Percentiles rank a stretch among this genome's conserved stretches.
Evolutionary conservation across 2,888 invertebrate species (phyloP).

Genomic region (Parnassius smintheus): DNA sequence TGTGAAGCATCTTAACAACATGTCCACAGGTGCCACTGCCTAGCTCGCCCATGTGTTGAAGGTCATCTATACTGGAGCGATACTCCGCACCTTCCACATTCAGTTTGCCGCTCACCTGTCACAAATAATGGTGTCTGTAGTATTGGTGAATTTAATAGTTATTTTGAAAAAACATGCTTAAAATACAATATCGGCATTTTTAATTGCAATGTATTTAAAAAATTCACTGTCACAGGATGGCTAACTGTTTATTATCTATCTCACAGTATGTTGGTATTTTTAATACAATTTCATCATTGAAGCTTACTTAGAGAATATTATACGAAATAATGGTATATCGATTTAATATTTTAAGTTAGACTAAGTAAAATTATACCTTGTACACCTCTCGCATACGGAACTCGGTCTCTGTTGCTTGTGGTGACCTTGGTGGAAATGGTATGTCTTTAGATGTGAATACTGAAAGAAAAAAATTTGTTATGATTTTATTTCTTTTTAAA

Average conservation of each 20-base stretch:
- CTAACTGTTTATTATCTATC: no score
- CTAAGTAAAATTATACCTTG: conserved; percentile 71
- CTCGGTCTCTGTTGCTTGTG: conserved; percentile 86
- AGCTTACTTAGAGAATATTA: no score
- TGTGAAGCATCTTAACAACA: conserved; percentile 97
- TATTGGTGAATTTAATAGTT: neutral
- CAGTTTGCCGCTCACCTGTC: conserved; percentile 90
- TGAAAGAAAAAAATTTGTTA: conserved; percentile 24
- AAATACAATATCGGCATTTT: no score
- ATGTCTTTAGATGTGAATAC: conserved; percentile 67
- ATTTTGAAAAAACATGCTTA: no score
- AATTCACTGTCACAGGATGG: no score
- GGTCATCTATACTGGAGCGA: conserved; percentile 90
- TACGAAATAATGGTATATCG: no score
- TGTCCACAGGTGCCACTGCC: conserved; percentile 98
- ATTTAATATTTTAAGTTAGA: neutral
- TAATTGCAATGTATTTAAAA: no score
- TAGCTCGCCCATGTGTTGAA: conserved; percentile 92
- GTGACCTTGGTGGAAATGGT: conserved; percentile 82
- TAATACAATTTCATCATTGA: no score
- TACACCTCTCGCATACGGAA: conserved; percentile 94
- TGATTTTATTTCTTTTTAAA: no score
- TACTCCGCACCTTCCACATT: conserved; percentile 90
- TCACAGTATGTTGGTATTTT: no score
- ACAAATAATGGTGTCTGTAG: conserved; percentile 1